Percentiles rank a stretch among this genome's conserved stretches.
Evolutionary conservation across 2,888 invertebrate genomes (phyloP).

Genomic region (Gymnoscelis rufifasciata): DNA sequence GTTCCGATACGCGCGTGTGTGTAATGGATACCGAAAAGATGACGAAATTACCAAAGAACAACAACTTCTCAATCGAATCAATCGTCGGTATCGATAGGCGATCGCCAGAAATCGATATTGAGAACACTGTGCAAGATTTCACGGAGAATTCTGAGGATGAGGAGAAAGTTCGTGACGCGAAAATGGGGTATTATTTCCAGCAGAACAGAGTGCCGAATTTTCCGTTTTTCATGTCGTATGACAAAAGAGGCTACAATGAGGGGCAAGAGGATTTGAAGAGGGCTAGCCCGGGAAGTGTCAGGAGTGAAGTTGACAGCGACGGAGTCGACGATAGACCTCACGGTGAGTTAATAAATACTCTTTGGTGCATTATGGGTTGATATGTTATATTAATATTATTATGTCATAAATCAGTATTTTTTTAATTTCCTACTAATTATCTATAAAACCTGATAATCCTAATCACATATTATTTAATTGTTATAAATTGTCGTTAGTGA

Average conservation of each 20-base stretch:
- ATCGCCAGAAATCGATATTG: slow-evolving; percentile 72
- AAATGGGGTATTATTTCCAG: slow-evolving; percentile 68
- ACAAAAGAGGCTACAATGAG: slow-evolving; percentile 56
- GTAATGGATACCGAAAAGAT: slow-evolving; percentile 69
- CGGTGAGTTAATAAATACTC: slow-evolving; percentile 45
- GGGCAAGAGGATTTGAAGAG: slow-evolving; percentile 62
- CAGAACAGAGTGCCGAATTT: slow-evolving; percentile 69
- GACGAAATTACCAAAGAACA: slow-evolving; percentile 71
- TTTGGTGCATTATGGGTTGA: no score
- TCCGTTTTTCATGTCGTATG: slow-evolving; percentile 72
- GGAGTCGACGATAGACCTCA: slow-evolving; percentile 67
- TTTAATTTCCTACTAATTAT: no score
- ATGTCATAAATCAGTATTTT: no score
- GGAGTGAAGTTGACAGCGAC: slow-evolving; percentile 71
- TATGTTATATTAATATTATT: no score
- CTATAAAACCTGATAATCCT: no score
- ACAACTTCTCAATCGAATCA: slow-evolving; percentile 83
- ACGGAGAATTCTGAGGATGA: slow-evolving; percentile 61
- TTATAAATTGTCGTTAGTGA: no score
- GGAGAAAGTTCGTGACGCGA: slow-evolving; percentile 60
- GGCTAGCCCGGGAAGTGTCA: slow-evolving; percentile 64
- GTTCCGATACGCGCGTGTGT: slow-evolving; percentile 29
- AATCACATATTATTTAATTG: no score
- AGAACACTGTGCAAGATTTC: slow-evolving; percentile 64
- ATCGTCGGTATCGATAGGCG: slow-evolving; percentile 71